Evolutionary conservation across 2,797 vertebrate species (phyloP), one percentile per base, ranked within the genome.

Genomic region (Graptemys geographica): DNA sequence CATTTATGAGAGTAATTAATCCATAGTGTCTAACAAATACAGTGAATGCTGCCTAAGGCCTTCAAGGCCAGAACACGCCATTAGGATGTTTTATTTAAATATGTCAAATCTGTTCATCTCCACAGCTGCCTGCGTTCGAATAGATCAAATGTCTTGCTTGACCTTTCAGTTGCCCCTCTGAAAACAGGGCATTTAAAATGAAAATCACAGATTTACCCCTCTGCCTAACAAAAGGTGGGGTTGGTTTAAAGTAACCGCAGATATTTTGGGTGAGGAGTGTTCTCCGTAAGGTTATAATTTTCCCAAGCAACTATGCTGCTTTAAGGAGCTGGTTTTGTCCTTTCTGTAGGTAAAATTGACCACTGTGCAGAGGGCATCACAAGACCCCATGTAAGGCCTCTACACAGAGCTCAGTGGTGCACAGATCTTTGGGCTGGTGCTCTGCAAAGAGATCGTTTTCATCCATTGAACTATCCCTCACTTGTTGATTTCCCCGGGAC

Each of bases 1-100:
- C 98, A 99, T 99, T 99, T 98, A 99, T 99, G 98, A 98, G 97
- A 98, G 98, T 98, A 99, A 99, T 99, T 99, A 98, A 98, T 98
- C 98, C 97, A 94, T 97, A 97, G 97, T 98, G 98, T 98, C 98
- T 98, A 98, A 99, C 98, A 99, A 98, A 98, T 98, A 98, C 98
- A 98, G 95, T 88, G 95, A 98, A 96, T 97, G 98, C 98, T 98
- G 98, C 98, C 98, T 95, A 96, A 97, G 98, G 98, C 98, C 98
- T 97, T 96, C 95, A 95, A 98, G 98, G 97, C 98, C 98, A 98
- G 98, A 98, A 98, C 98, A 98, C 92, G 97, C 98, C 98, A 98
- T 98, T 97, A 98, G 98, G 97, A 98, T 98, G 98, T 98, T 99
- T 99, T 98, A 98, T 99, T 99, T 98, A 99, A 98, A 98, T 97